Evolutionary conservation across 2,888 invertebrate species (phyloP).

Genomic region (Axea sp.): DNA sequence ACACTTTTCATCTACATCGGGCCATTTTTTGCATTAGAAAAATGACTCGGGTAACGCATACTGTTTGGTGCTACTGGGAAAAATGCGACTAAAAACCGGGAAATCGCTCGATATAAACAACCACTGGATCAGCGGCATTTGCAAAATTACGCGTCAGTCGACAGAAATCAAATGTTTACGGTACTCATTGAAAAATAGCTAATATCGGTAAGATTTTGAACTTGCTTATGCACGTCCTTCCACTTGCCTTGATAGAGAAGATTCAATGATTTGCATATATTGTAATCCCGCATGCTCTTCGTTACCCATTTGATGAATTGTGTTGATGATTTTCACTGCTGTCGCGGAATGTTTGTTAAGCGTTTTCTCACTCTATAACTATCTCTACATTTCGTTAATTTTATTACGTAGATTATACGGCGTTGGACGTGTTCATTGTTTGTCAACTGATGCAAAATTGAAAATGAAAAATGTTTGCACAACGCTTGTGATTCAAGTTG

Average conservation of each 20-base stretch:
- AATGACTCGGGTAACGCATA: constrained; percentile 9
- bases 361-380: constrained; percentile 45
- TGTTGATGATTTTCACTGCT: constrained; percentile 37
- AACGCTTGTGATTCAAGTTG: constrained; percentile 17
- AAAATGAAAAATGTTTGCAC: constrained; percentile 26
- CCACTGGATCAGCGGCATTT: constrained; percentile 11
- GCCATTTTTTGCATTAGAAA: constrained; percentile 11
- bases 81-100: not conserved
- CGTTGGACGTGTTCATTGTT: constrained; percentile 30
- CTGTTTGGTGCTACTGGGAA: not conserved
- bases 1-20: constrained; percentile 19
- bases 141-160: constrained; percentile 4
- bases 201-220: constrained; percentile 42
- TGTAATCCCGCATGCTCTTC: constrained; percentile 5
- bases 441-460: constrained; percentile 29
- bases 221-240: constrained; percentile 41
- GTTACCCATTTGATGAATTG: constrained; percentile 36
- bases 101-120: constrained; percentile 3
- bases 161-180: constrained; percentile 49
- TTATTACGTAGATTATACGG: constrained; percentile 16
- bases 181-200: constrained; percentile 21
- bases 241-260: not conserved
- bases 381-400: constrained; percentile 36
- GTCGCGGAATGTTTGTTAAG: constrained; percentile 31
- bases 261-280: constrained; percentile 10